Conservation (phyloP, 1,140 invertebrate species). For the Battus philenor region DNA sequence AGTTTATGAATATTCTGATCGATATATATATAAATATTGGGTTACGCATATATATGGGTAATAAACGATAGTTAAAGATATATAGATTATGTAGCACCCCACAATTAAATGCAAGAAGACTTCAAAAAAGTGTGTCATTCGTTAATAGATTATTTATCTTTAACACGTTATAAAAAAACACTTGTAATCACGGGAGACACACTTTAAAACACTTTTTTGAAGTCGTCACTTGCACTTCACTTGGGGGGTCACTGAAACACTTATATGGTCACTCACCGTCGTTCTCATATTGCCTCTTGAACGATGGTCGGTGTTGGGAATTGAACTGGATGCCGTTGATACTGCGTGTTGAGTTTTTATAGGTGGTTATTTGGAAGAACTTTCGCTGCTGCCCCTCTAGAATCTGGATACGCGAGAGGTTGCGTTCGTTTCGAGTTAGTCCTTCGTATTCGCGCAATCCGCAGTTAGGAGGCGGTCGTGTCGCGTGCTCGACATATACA, state of each 20-base stretch:
- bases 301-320: slow-evolving; percentile 79
- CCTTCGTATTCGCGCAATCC: slow-evolving; percentile 56
- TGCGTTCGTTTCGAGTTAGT: slow-evolving; percentile 35
- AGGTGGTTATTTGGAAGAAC: slow-evolving; percentile 71
- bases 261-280: slow-evolving; percentile 70
- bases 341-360: slow-evolving; percentile 79
- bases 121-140: slow-evolving; percentile 60
- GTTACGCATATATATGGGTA: no score
- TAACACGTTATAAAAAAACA: no score
- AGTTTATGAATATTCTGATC: no score
- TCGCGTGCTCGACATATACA: slow-evolving; percentile 33
- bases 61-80: no score
- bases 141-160: no score
- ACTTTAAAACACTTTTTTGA: slow-evolving; percentile 57
- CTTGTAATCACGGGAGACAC: slow-evolving; percentile 35
- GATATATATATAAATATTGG: no score
- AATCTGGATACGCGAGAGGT: slow-evolving; percentile 51
- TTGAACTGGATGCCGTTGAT: slow-evolving; percentile 82
- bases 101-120: slow-evolving; percentile 24
- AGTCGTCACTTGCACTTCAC: slow-evolving; percentile 57
- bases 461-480: slow-evolving; percentile 42
- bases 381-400: slow-evolving; percentile 72
- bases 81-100: background rate
- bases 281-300: slow-evolving; percentile 75
- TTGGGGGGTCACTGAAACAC: slow-evolving; percentile 21